A percentile compares a stretch with the other conserved stretches of the same genome.
Conservation (phyloP, 2,888 invertebrate species). For the Pardosa pseudoannulata region DNA sequence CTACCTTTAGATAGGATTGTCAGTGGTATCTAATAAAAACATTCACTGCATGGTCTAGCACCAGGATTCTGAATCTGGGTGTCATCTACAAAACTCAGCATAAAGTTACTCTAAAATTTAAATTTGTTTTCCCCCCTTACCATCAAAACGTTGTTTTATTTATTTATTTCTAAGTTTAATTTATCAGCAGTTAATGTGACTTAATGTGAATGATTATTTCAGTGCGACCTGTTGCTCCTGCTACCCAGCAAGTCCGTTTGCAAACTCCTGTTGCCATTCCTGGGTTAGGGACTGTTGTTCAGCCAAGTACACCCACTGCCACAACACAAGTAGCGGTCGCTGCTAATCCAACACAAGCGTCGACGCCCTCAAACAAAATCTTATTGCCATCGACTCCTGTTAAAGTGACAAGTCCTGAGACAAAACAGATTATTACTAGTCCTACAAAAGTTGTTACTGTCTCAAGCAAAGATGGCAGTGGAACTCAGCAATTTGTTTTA, state of each 20-base stretch:
- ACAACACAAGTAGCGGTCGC: slow-evolving; percentile 34
- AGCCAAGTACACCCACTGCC: slow-evolving; percentile 26
- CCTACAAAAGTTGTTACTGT: slow-evolving; percentile 60
- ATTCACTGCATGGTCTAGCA: too few species aligned
- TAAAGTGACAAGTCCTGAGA: slow-evolving; percentile 34
- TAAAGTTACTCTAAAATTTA: too few species aligned
- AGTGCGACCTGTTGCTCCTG: slow-evolving; percentile 70
- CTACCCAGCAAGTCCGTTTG: slow-evolving; percentile 75
- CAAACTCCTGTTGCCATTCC: slow-evolving; percentile 65
- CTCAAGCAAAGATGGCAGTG: slow-evolving; percentile 75
- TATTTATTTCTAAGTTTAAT: too few species aligned
- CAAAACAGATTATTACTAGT: slow-evolving; percentile 51
- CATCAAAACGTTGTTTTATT: too few species aligned
- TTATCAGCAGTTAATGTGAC: too few species aligned
- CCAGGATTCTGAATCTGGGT: too few species aligned
- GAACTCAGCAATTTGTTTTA: slow-evolving; percentile 85
- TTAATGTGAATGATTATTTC: too few species aligned
- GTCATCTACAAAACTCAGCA: too few species aligned
- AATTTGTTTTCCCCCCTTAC: too few species aligned
- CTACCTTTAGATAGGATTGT: too few species aligned
- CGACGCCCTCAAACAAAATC: slow-evolving; percentile 32
- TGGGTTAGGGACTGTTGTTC: slow-evolving; percentile 59
- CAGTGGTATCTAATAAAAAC: too few species aligned
- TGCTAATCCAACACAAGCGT: slow-evolving; percentile 19
- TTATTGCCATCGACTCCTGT: slow-evolving; percentile 37